These are phyloP conservation scores for Turritopsis rubra DNA, from an alignment of 30 jellyfish, hydroid and myxozoan species.

Conservation along the genomic window DNA sequence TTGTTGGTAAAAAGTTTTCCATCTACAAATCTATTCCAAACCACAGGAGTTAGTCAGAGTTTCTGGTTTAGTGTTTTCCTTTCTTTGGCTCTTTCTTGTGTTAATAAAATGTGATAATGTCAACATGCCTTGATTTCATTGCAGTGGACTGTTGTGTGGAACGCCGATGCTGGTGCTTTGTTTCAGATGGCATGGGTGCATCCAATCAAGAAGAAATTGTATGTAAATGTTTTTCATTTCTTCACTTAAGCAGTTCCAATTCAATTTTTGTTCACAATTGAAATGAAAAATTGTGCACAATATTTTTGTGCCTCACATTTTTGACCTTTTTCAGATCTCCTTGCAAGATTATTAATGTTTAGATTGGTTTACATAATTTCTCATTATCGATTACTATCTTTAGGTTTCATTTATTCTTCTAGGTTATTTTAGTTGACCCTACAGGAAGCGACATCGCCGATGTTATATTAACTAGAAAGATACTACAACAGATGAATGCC, in stretches of 20 bases:
- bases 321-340: too few relatives aligned
- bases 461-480: slow-evolving; percentile 43
- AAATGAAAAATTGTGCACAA: neutral
- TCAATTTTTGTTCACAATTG: neutral
- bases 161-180: slow-evolving; percentile 83
- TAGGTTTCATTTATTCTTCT: neutral
- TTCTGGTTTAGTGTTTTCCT: too few relatives aligned
- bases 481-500: slow-evolving; percentile 83
- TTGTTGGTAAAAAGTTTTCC: too few relatives aligned
- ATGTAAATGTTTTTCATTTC: slow-evolving; percentile 18
- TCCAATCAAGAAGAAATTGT: slow-evolving; percentile 97
- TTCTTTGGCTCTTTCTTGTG: too few relatives aligned
- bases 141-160: slow-evolving; percentile 92
- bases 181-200: slow-evolving; percentile 99
- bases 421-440: slow-evolving; percentile 46
- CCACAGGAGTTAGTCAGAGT: too few relatives aligned
- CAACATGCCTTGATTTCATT: too few relatives aligned
- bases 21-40: too few relatives aligned
- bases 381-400: too few relatives aligned
- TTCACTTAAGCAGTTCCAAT: too few relatives aligned
- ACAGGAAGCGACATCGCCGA: slow-evolving; percentile 39
- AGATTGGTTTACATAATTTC: too few relatives aligned
- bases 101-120: too few relatives aligned
- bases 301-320: neutral
- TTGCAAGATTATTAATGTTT: too few relatives aligned